Percentiles rank a stretch among this genome's conserved stretches.
Evolutionary conservation across 1,140 invertebrate species (phyloP).

Genomic region (Leptestheria dahalacensis): DNA sequence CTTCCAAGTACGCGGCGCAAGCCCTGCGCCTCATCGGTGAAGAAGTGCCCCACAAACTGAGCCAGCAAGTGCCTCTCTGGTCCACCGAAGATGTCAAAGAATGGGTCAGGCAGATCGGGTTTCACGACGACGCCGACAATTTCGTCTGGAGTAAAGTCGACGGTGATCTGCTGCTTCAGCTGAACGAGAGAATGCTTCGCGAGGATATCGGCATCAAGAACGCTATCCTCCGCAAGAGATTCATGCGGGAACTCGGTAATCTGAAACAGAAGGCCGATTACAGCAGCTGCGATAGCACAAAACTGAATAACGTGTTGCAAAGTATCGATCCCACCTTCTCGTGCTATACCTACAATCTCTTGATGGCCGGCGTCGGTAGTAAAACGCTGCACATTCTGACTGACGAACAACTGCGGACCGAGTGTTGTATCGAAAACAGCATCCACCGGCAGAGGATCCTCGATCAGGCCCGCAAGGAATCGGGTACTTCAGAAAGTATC

Average conservation of each 20-base stretch:
- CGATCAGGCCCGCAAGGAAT: slow-evolving; percentile 58
- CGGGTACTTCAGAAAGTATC: slow-evolving; percentile 27
- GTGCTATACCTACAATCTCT: slow-evolving; percentile 92
- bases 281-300: slow-evolving; percentile 78
- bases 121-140: slow-evolving; percentile 59
- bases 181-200: slow-evolving; percentile 79
- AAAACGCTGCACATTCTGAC: slow-evolving; percentile 52
- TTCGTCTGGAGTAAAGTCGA: slow-evolving; percentile 89
- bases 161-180: slow-evolving; percentile 86
- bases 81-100: slow-evolving; percentile 88
- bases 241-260: slow-evolving; percentile 10
- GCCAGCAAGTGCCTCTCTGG: slow-evolving; percentile 96
- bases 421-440: slow-evolving; percentile 84
- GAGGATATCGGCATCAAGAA: slow-evolving; percentile 87
- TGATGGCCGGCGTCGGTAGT: slow-evolving; percentile 86
- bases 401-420: slow-evolving; percentile 76
- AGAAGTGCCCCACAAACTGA: slow-evolving; percentile 90
- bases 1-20: slow-evolving; percentile 92
- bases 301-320: slow-evolving; percentile 79
- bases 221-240: slow-evolving; percentile 79
- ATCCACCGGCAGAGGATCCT: slow-evolving; percentile 84
- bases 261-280: slow-evolving; percentile 65
- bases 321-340: slow-evolving; percentile 77
- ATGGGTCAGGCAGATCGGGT: slow-evolving; percentile 96
- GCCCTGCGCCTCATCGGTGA: slow-evolving; percentile 89